Conservation (phyloP, 2,113 vertebrate species). For the Micromys minutus region DNA sequence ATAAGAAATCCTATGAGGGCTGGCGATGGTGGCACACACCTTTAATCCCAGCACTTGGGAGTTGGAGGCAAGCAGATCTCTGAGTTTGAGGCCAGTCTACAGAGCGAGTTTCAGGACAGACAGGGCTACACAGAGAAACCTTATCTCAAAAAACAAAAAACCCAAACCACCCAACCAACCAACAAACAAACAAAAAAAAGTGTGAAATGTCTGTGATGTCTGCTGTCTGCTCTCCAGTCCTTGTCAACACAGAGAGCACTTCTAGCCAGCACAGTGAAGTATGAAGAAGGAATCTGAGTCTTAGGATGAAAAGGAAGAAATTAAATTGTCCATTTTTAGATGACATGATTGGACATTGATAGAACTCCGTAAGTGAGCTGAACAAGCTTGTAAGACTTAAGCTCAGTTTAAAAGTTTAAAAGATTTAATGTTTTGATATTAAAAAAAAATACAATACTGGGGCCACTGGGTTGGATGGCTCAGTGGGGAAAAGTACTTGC, state of each 20-base stretch:
- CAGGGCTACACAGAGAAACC: background rate
- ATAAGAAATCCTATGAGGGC: constrained; percentile 8
- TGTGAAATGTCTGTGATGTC: background rate
- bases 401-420: background rate
- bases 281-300: too few species aligned
- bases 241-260: background rate
- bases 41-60: background rate
- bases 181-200: background rate
- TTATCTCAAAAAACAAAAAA: background rate
- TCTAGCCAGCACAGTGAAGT: background rate
- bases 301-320: too few species aligned
- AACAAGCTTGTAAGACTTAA: background rate
- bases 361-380: background rate
- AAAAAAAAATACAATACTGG: background rate
- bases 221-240: background rate
- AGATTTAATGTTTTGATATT: background rate
- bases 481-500: background rate
- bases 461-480: background rate
- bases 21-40: background rate
- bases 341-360: background rate
- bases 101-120: background rate
- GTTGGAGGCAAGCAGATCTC: background rate
- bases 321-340: background rate
- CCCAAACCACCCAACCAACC: too few species aligned
- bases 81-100: background rate